phyloP scores from a whole-genome alignment of 2,797 vertebrate species.

The Silurus lanzhouensis region DNA sequence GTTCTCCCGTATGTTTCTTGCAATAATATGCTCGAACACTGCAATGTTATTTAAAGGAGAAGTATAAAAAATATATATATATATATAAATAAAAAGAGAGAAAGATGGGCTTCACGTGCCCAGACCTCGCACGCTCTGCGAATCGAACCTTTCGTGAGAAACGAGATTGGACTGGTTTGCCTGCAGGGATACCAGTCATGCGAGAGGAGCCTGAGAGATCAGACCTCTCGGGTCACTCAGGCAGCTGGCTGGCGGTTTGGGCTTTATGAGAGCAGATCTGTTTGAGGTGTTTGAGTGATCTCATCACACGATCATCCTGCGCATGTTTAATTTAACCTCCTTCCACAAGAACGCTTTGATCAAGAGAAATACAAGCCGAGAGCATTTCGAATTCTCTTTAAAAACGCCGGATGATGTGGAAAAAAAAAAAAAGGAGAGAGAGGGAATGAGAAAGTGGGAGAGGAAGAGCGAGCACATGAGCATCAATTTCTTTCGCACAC shows the following conservation, averaged over 20 bases:
- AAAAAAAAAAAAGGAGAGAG: not conserved
- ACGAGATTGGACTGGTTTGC: not conserved
- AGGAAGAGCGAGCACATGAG: no score
- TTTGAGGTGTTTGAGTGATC: not conserved
- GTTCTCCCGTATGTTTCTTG: not conserved
- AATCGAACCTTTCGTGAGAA: not conserved
- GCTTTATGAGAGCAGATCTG: not conserved
- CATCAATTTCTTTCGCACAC: not conserved
- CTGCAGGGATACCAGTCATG: not conserved
- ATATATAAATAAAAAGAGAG: no score
- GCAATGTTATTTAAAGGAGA: not conserved
- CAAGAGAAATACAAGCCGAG: conserved; percentile 56
- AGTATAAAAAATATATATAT: no score
- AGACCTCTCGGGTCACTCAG: conserved; percentile 2
- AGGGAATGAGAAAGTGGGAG: not conserved
- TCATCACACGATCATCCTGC: conserved; percentile 18
- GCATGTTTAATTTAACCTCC: conserved; percentile 56
- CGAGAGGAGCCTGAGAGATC: conserved; percentile 10
- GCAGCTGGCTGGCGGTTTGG: conserved; percentile 12
- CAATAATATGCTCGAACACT: not conserved
- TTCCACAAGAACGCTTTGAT: conserved; percentile 57
- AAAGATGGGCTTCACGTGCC: not conserved
- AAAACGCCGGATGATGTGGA: conserved; percentile 47
- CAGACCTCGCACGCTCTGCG: not conserved
- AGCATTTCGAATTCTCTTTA: conserved; percentile 55